These are phyloP conservation scores for Poeciliopsis occidentalis DNA, from an alignment of 2,113 vertebrate genomes.

Conservation along the genomic window DNA sequence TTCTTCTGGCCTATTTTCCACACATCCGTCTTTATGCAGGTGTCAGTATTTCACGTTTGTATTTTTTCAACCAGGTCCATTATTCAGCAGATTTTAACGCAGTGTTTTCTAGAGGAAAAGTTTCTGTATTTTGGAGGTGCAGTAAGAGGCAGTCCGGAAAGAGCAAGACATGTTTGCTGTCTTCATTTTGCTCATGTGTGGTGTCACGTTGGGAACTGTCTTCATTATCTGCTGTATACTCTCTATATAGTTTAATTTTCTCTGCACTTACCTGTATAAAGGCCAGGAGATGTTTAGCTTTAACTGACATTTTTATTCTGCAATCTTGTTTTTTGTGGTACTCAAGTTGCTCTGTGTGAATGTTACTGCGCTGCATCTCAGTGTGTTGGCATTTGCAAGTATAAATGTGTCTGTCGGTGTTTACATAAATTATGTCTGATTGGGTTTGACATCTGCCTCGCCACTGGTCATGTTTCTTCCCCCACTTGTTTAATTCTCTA, in stretches of 20 bases:
- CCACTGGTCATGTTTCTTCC: conserved; percentile 17
- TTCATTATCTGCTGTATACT: neutral
- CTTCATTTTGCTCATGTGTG: conserved; percentile 3
- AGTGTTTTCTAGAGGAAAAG: conserved; percentile 18
- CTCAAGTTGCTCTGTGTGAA: neutral
- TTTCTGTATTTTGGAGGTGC: conserved; percentile 39
- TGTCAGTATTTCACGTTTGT: conserved; percentile 45
- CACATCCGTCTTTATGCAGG: conserved; percentile 34
- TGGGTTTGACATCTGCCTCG: conserved; percentile 33
- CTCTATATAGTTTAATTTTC: neutral
- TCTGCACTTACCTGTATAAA: neutral
- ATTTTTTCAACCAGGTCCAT: conserved; percentile 39
- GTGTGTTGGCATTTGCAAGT: neutral
- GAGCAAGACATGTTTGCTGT: conserved; percentile 10
- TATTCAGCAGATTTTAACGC: conserved; percentile 11
- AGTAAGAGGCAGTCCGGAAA: conserved; percentile 31
- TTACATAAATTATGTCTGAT: conserved; percentile 17
- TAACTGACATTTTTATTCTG: neutral
- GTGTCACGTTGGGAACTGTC: conserved; percentile 11
- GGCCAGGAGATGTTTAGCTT: neutral
- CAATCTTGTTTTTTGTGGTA: no score
- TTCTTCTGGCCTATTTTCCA: conserved; percentile 48
- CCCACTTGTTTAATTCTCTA: conserved; percentile 19
- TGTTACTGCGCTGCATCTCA: neutral
- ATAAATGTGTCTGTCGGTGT: neutral